A percentile compares a stretch with the other conserved stretches of the same genome.
Conservation (phyloP, 2,888 invertebrate genomes). For the Noctua janthina region DNA sequence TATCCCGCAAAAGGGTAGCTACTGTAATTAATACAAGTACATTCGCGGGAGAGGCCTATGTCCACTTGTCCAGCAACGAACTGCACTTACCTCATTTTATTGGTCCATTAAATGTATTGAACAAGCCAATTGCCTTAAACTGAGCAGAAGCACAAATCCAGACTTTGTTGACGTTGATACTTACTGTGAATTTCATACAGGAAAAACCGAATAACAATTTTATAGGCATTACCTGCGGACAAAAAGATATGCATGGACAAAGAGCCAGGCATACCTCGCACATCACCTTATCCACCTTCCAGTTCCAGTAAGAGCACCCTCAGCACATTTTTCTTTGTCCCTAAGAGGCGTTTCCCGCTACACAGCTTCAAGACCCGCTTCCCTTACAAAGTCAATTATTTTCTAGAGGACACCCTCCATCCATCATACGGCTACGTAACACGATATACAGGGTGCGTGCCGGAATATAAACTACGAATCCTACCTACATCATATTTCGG, state of each 20-base stretch:
- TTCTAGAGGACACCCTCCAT: conserved; percentile 38
- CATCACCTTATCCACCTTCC: neutral
- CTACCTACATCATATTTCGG: neutral
- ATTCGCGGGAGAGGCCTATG: neutral
- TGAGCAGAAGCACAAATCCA: too few relatives aligned
- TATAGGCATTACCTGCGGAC: neutral
- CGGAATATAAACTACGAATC: conserved; percentile 29
- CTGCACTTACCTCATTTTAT: neutral
- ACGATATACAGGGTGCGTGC: neutral
- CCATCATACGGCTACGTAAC: conserved; percentile 28
- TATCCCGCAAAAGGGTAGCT: neutral
- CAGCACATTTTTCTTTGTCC: conserved; percentile 10
- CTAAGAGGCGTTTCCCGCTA: conserved; percentile 6
- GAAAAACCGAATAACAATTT: neutral
- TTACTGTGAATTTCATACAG: neutral
- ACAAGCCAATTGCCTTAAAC: neutral
- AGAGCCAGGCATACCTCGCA: neutral
- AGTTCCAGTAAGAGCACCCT: conserved; percentile 3
- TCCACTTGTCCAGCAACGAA: neutral
- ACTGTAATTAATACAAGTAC: neutral
- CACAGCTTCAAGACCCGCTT: conserved; percentile 14
- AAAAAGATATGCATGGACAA: neutral
- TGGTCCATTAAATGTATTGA: neutral
- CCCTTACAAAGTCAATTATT: conserved; percentile 42
- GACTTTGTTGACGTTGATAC: neutral